Conservation (phyloP, 2,888 invertebrate genomes). For the Muscina levida region DNA sequence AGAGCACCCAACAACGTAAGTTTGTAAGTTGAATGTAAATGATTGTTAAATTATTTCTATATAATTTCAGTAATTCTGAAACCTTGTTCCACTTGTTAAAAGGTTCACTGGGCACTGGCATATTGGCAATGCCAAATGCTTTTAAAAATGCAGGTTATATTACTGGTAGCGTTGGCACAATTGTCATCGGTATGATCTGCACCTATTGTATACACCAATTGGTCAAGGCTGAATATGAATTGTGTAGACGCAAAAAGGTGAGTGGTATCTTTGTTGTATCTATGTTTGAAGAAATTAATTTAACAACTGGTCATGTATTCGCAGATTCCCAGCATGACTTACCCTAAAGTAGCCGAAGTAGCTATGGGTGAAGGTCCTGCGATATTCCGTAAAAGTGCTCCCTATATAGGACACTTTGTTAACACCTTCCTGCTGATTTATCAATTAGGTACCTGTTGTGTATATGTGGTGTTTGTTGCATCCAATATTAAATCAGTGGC, state of each 20-base stretch:
- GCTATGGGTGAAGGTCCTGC: slow-evolving; percentile 89
- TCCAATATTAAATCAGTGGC: slow-evolving; percentile 89
- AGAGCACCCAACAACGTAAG: slow-evolving; percentile 87
- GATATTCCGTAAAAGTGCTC: slow-evolving; percentile 83
- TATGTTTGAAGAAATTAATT: no score
- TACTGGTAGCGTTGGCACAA: slow-evolving; percentile 89
- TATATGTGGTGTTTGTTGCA: slow-evolving; percentile 96
- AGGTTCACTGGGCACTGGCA: slow-evolving; percentile 95
- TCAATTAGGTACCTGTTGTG: slow-evolving; percentile 97
- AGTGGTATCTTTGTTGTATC: slow-evolving; percentile 11
- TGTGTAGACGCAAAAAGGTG: slow-evolving; percentile 82
- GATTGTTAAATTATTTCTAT: neutral
- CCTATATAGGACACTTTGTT: slow-evolving; percentile 84
- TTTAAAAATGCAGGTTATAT: slow-evolving; percentile 84
- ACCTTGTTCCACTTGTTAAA: slow-evolving; percentile 94
- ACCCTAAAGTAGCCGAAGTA: slow-evolving; percentile 90
- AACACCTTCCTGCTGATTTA: slow-evolving; percentile 90
- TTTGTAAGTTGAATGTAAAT: slow-evolving; percentile 63
- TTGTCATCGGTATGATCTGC: slow-evolving; percentile 92
- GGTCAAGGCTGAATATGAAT: slow-evolving; percentile 82
- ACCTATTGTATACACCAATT: slow-evolving; percentile 96
- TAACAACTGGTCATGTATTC: no score
- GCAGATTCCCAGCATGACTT: slow-evolving; percentile 85
- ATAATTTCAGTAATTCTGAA: slow-evolving; percentile 87
- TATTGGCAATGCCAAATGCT: slow-evolving; percentile 91